phyloP scores from a whole-genome alignment of 2,888 invertebrate genomes.

The Torymus texanus region DNA sequence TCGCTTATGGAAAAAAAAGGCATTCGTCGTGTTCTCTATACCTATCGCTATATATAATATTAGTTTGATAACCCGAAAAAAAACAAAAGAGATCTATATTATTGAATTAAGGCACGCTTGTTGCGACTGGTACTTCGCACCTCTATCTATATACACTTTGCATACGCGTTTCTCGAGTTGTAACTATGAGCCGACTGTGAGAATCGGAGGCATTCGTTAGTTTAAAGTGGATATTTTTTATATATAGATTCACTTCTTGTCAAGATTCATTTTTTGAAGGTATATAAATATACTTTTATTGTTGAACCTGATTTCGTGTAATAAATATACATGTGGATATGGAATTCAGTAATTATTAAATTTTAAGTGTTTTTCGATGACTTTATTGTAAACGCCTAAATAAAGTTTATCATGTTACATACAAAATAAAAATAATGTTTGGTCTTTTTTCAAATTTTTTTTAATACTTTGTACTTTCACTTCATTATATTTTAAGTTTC shows the following conservation, averaged over 20 bases:
- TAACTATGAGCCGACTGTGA: background rate
- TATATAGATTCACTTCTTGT: background rate
- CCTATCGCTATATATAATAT: constrained; percentile 4
- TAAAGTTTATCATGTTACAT: no score
- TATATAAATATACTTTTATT: no score
- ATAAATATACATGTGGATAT: no score
- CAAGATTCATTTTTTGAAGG: no score
- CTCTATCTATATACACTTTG: background rate
- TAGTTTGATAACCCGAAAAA: background rate
- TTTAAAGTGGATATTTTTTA: constrained; percentile 31
- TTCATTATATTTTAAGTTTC: no score
- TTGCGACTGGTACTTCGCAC: constrained; percentile 7
- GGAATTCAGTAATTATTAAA: no score
- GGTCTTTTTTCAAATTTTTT: no score
- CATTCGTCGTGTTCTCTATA: background rate
- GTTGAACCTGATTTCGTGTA: no score
- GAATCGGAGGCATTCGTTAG: constrained; percentile 16
- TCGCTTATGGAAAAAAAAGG: background rate
- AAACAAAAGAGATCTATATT: background rate
- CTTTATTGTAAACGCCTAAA: no score
- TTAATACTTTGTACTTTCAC: no score
- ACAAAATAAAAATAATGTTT: no score
- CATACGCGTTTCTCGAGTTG: background rate
- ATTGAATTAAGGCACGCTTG: background rate
- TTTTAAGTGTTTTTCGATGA: no score